Conservation (phyloP, 2,797 vertebrate species). For the Gadopsis bispinosus region DNA sequence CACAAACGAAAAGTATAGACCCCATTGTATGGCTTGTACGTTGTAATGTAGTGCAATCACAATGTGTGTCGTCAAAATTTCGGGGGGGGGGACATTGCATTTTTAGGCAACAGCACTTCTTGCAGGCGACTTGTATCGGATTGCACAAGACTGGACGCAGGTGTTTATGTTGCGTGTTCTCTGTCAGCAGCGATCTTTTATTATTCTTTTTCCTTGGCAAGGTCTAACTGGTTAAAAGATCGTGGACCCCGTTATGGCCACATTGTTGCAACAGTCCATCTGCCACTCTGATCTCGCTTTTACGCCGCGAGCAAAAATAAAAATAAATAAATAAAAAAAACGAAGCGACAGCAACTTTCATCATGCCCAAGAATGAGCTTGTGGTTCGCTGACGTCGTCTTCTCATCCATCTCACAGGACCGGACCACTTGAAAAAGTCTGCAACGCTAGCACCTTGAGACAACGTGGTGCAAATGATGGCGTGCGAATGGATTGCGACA, state of each 20-base stretch:
- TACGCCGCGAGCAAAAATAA: conserved; percentile 7
- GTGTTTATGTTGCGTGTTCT: conserved; percentile 15
- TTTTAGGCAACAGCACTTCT: not conserved
- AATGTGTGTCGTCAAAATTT: not conserved
- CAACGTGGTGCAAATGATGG: conserved; percentile 24
- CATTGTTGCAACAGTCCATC: conserved; percentile 36
- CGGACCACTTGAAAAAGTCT: not conserved
- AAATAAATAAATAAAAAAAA: too few relatives aligned
- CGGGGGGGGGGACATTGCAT: too few relatives aligned
- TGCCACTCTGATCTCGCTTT: conserved; percentile 25
- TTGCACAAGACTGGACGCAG: conserved; percentile 17
- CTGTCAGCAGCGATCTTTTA: conserved; percentile 1
- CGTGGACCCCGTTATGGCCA: conserved; percentile 15
- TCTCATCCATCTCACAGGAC: conserved; percentile 15
- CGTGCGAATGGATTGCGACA: conserved; percentile 21
- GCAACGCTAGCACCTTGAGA: conserved; percentile 11
- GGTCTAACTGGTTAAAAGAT: conserved; percentile 9
- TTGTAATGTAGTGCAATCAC: conserved; percentile 22
- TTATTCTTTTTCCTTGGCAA: not conserved
- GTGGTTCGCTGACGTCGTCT: not conserved
- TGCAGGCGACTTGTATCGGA: not conserved
- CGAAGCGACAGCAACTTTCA: not conserved
- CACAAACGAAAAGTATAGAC: conserved; percentile 13
- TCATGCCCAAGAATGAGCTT: not conserved
- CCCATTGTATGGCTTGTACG: not conserved